Evolutionary conservation across 2,113 vertebrate species (phyloP).

Genomic region (Percopsis transmontana): DNA sequence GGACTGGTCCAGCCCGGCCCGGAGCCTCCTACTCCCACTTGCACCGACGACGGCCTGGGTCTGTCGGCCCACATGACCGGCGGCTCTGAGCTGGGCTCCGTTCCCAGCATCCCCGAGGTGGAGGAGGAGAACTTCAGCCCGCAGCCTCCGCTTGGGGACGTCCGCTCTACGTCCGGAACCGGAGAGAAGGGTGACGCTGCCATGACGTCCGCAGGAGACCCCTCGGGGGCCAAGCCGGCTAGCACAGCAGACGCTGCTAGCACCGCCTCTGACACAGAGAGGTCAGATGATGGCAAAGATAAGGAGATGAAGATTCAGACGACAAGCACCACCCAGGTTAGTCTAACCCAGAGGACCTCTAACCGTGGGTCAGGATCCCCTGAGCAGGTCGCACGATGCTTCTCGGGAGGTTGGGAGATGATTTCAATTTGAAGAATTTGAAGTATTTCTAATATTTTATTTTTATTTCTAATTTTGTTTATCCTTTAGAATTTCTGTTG

Average conservation of each 20-base stretch:
- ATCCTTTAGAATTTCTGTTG: no score
- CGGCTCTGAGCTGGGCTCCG: constrained; percentile 79
- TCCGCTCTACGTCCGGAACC: constrained; percentile 73
- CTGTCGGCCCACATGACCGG: constrained; percentile 85
- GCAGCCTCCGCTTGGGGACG: constrained; percentile 49
- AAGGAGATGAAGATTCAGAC: constrained; percentile 94
- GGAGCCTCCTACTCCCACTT: constrained; percentile 80
- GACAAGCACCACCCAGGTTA: constrained; percentile 87
- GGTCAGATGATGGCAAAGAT: constrained; percentile 88
- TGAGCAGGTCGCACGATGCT: no score
- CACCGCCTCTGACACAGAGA: constrained; percentile 82
- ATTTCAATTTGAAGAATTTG: no score
- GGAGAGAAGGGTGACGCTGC: constrained; percentile 73
- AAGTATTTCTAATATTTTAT: no score
- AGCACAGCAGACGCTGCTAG: constrained; percentile 76
- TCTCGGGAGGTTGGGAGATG: no score
- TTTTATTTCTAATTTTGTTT: no score
- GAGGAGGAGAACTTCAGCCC: constrained; percentile 72
- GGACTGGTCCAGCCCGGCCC: constrained; percentile 82
- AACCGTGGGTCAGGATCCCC: no score
- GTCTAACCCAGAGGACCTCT: constrained; percentile 6
- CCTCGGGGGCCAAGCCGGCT: constrained; percentile 79
- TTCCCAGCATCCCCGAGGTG: constrained; percentile 83
- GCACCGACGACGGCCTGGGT: constrained; percentile 83
- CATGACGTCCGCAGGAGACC: constrained; percentile 73